Evolutionary conservation across 2,113 vertebrate species (phyloP).

Genomic region (Ictidomys tridecemlineatus): DNA sequence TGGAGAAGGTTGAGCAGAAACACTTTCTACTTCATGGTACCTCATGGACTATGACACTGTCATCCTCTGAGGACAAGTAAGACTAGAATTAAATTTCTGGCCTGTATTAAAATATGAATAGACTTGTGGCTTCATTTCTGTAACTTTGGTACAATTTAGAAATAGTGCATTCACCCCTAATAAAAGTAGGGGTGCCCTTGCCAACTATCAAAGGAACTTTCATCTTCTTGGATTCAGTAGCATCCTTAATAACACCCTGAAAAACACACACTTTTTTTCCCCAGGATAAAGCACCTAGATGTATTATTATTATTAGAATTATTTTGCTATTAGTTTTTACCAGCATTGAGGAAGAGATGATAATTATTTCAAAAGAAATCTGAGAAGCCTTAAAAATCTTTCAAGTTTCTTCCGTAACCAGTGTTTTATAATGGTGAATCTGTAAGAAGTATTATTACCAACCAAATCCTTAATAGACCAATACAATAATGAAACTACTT

Average conservation of each 20-base stretch:
- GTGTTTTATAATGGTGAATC: not conserved
- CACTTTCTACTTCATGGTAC: no score
- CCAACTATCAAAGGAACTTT: not conserved
- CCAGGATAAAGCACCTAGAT: not conserved
- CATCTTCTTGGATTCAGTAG: not conserved
- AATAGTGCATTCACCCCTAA: not conserved
- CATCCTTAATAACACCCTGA: not conserved
- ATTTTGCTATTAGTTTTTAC: not conserved
- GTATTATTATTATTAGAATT: not conserved
- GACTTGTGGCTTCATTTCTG: not conserved
- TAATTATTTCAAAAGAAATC: not conserved
- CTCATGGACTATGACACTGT: not conserved
- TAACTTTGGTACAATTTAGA: not conserved
- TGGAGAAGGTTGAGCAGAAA: not conserved
- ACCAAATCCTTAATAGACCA: not conserved
- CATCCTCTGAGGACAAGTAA: not conserved
- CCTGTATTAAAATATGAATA: not conserved
- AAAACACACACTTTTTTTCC: not conserved
- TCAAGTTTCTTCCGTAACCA: not conserved
- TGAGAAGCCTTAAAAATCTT: not conserved
- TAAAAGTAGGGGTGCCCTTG: not conserved
- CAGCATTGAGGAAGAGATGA: not conserved
- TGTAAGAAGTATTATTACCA: not conserved
- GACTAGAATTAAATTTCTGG: not conserved
- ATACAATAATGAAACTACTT: not conserved